Conservation (phyloP, 1,140 invertebrate genomes). For the Bombus pyrosoma region DNA sequence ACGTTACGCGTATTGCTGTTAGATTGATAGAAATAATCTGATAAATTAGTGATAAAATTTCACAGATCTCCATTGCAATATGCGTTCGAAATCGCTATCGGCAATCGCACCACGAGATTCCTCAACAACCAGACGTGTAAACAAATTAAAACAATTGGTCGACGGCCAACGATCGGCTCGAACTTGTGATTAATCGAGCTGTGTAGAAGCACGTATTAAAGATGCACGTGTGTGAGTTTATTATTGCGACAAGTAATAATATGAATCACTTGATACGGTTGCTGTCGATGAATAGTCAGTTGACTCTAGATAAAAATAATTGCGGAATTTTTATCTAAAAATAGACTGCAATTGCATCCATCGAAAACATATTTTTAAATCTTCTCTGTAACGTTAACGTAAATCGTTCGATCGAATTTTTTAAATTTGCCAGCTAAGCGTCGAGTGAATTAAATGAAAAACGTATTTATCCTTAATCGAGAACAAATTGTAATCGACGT, state of each 20-base stretch:
- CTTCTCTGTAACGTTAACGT: not conserved
- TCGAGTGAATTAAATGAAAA: not conserved
- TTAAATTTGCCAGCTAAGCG: not conserved
- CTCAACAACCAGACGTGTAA: conserved; percentile 14
- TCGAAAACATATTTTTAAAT: not conserved
- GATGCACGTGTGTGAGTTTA: conserved; percentile 49
- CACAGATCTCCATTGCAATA: not conserved
- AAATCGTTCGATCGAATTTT: not conserved
- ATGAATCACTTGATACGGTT: conserved; percentile 53
- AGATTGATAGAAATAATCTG: not conserved
- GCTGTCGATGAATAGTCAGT: conserved; percentile 25
- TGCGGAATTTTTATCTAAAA: conserved; percentile 27
- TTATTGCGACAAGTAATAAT: conserved; percentile 58
- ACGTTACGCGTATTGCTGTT: not conserved
- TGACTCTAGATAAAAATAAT: conserved; percentile 47
- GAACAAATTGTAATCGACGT: not conserved
- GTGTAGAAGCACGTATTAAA: conserved; percentile 10
- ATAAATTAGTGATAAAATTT: not conserved
- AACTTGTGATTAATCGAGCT: conserved; percentile 54
- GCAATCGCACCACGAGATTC: not conserved
- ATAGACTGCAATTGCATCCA: conserved; percentile 26
- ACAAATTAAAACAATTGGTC: conserved; percentile 35
- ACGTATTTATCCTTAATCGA: not conserved
- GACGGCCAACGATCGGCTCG: conserved; percentile 15
- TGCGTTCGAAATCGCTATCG: not conserved